Base-by-base conservation (phyloP, 2,888 invertebrate species). In the Cerceris rybyensis region DNA sequence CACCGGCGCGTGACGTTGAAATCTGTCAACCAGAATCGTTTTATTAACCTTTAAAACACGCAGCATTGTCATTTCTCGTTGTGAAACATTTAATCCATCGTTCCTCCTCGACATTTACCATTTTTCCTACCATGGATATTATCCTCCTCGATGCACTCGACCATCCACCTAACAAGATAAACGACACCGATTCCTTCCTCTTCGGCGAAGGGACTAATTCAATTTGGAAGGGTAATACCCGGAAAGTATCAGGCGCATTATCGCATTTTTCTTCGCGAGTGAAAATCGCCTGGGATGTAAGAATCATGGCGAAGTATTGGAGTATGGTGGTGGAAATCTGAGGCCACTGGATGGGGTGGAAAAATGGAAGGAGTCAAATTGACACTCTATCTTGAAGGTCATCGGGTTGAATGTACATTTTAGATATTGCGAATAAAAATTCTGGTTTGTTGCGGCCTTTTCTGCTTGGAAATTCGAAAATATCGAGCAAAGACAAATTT, bases 151-250 rank as follows among this genome's bases (percentile, higher is more conserved):
- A 28, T 28, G 28, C 28, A 28, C 28, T 28, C 4, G 41, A 39
- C 17, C 63, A 43, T 61, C 72, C 59, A 42, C 16, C 61, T 65
- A 75, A 74, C 69, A 71, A 78, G 81, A 81, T 81, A 71, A 81
- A 78, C 67, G 81, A 70, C 42, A 28, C 58, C 66, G 66, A 75
- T 81, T 69, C 46, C 64, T 71, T 63, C 63, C 54, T 59, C 59
- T 46, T 59, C 69, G 49, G 14, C 77, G 74, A 74, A 13, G 67
- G 58, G 55, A 16, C 68, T 82, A 75, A 82, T 81, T 82, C 75
- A 78, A 82, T 82, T 82, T 73, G 49, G 82, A 43, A 75, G 68
- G 72, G 78, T 81, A 78, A 81, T 78, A 73, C 61, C 78, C 67
- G 73, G 78, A 70, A 78, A 68, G 75, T 63, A 78, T 75, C 67